Base-by-base conservation (phyloP, 53 echinoderm and acorn worm species). In the Hippasteria phrygiana region DNA sequence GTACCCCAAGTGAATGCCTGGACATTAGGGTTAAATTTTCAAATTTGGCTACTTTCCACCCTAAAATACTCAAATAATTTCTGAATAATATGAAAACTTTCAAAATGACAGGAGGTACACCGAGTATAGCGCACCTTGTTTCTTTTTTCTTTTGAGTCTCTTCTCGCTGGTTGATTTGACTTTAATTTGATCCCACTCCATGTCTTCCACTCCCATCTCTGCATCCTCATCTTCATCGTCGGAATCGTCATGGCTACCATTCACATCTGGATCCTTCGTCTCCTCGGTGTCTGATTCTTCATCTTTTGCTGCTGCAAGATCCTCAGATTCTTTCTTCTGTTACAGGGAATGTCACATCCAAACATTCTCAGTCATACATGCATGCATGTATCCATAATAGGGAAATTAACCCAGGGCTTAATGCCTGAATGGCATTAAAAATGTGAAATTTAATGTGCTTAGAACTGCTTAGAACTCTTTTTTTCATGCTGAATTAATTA, bases 131-230 rank as follows among this genome's bases (percentile, higher is more conserved):
- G 14, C 24, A 83, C 65, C 69, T 69, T 86, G 74, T 73, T 91
- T 87, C 24, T 94, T 73, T 70, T 93, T 93, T 43, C 93, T 91
- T 51, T 96, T 91, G n/a, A 96, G 36, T 67, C 94, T 90, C 90
- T 96, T 96, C 71, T 96, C 96, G 79, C 94, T 96, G 47, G 82
- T 91, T 29, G 93, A 27, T 38, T 94, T 93, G 46, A 93, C 87
- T 80, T 93, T 94, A 24, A 96, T 93, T 88, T 94, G 87, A 82
- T 96, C 96, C 91, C 90, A 93, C 36, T 83, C 87, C 62, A 94
- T 87, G 12, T 94, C 94, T 26, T 92, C 91, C 32, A 94, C 89
- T 42, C 59, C 91, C 34, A 93, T 92, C 17, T 93, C 93, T 6
- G 74, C 88, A 33, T 73, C 71, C 4, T 80, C 87, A 2, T 81